Evolutionary conservation across 2,797 vertebrate genomes (phyloP), one percentile per base, ranked within the genome.

Genomic region (Nasua narica): DNA sequence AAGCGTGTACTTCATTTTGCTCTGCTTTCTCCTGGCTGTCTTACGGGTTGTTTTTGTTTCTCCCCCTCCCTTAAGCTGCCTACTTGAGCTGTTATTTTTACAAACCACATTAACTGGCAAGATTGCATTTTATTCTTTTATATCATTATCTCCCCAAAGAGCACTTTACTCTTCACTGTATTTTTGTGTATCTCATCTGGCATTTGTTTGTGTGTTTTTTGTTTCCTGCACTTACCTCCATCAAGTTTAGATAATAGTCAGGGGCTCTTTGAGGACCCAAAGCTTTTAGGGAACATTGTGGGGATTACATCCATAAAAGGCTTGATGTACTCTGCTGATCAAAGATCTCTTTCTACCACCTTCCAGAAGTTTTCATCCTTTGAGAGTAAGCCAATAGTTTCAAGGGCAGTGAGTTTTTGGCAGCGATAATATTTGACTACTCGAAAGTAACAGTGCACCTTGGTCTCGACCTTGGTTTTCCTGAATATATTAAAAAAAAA

Each of bases 161-260:
- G 21, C n/a, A 46, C 7, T 74, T 76, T 69, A 52, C 23, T 91
- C 93, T 70, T 84, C 74, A 35, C 40, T 29, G 4, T 52, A 62
- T 83, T 93, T 94, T 79, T 84, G 27, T 56, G 92, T 86, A 84
- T 60, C 67, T 76, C 60, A 65, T 89, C 83, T 74, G 40, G 21
- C 43, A 23, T 77, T 87, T 97, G 95, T 76, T 84, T 79, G 40
- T 40, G 40, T 19, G 52, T 72, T 95, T 95, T 93, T 90, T 58
- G 72, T 76, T 97, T 95, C 89, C 82, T 94, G 37, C 8, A 74
- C 76, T 92, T 97, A 92, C n/a, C 56, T 84, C 81, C 85, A 92
- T 40, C 52, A 77, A 91, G 76, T 56, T 69, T 32, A 78, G 35
- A 65, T 76, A 58, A 92, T 2, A 94, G 92, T 67, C 40, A 37